Evolutionary conservation across 2,797 vertebrate genomes (phyloP), one percentile per base, ranked within the genome.

Genomic region (Lophotriccus pileatus): DNA sequence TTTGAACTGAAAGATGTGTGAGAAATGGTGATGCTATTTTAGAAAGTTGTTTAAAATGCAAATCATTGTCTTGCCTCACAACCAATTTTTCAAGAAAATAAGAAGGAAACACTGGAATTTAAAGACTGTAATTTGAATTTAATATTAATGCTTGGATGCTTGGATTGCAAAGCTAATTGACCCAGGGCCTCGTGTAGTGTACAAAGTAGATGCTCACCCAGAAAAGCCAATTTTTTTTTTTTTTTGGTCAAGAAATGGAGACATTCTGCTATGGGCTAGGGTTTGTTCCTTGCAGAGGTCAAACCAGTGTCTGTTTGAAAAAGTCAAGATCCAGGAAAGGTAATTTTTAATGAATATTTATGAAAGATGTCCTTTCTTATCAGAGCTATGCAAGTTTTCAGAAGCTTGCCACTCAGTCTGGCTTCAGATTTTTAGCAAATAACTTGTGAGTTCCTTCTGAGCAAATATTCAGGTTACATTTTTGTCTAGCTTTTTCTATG

Each of bases 311-410:
- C 97, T 98, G 93, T 66, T 97, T 98, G 97, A 98, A 98, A 98
- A 98, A 98, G 98, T 97, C 97, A 97, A 98, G 97, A 98, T 98
- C 97, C 96, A 98, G 96, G 97, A 98, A 98, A 98, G 96, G 98
- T 98, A 98, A 98, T 98, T 98, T 98, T 98, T 98, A 98, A 98
- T 98, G 98, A 98, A 98, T 98, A 98, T 98, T 98, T 97, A 98
- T 98, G 97, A 98, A 95, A 93, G 1, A 97, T 96, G 96, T 98
- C 97, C 91, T 97, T 96, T 97, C 97, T 98, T 98, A 98, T 98
- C 98, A 97, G 96, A 97, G 86, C 97, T 96, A 72, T 97, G 95
- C 96, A 97, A 98, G 97, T 97, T 97, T 98, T 96, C 96, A 94
- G 93, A 97, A 94, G 94, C 97, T 98, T 97, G 95, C 97, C 94